phyloP scores from a whole-genome alignment of 2,113 vertebrate species.

The Albula glossodonta region DNA sequence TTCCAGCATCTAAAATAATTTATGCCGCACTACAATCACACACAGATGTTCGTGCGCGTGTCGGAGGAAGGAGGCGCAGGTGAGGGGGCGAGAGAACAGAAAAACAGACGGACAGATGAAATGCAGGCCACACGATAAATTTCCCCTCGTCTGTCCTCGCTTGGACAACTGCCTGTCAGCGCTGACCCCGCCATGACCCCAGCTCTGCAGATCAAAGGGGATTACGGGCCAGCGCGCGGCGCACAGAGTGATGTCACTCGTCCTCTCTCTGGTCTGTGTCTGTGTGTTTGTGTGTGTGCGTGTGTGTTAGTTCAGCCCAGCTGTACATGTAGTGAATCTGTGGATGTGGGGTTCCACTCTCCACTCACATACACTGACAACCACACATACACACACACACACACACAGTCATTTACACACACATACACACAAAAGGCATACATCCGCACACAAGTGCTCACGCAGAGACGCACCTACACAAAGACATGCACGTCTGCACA shows the following conservation, averaged over 20 bases:
- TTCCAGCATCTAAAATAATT: constrained; percentile 45
- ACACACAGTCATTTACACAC: not conserved
- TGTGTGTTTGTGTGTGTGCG: no score
- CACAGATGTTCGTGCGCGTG: constrained; percentile 51
- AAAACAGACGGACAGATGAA: constrained; percentile 46
- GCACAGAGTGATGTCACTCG: constrained; percentile 37
- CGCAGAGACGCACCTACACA: not conserved
- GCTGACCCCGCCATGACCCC: constrained; percentile 65
- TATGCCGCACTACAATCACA: constrained; percentile 49
- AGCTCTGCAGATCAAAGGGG: constrained; percentile 62
- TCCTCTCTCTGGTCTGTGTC: constrained; percentile 28
- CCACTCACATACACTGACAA: not conserved
- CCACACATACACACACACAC: not conserved
- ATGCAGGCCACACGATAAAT: constrained; percentile 36
- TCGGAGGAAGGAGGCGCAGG: constrained; percentile 1
- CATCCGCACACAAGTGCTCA: not conserved
- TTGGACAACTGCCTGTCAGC: constrained; percentile 49
- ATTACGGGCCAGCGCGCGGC: constrained; percentile 48
- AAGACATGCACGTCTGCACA: not conserved
- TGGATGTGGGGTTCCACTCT: not conserved
- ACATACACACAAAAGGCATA: not conserved
- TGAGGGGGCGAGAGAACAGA: constrained; percentile 27
- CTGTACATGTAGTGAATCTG: constrained; percentile 6
- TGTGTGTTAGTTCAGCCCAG: constrained; percentile 27
- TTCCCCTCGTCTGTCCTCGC: constrained; percentile 31